Evolutionary conservation across 92 coral and sea anemone genomes (phyloP), one percentile per base, ranked within the genome.

Genomic region (Nematostella vectensis): DNA sequence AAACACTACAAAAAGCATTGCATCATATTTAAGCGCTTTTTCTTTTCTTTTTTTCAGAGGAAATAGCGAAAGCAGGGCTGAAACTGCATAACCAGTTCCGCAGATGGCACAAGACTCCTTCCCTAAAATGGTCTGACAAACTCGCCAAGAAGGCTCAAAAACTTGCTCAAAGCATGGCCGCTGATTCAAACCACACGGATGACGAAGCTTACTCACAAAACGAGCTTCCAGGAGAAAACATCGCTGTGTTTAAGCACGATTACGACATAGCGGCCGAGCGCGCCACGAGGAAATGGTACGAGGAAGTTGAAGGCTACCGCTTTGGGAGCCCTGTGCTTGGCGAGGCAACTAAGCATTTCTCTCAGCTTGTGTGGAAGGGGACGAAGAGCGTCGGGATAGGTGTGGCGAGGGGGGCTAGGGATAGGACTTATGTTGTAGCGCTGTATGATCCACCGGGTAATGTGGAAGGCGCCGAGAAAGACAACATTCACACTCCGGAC

Each of bases 401-500:
- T 12, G 68, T 69, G 25, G 83, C 82, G 6, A 74, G 61, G 59
- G 47, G 24, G 12, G 77, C 47, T 21, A 67, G 68, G 43, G 61
- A 76, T 29, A 65, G 67, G 22, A 75, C 79, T 6, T 69, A 63
- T 58, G 94, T 85, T 18, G 87, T 85, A 10, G 94, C 94, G 13
- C 67, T 85, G 21, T 85, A 85, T 29, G 83, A 70, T 27, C 94
- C 94, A 2, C 88, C 94, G 26, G 94, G 94, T 13, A 80, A 85
- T 40, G 59, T 55, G 1, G 71, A 69, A 43, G 54, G 62, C 1
- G 47, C 65, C 26, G 65, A 65, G 53, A 70, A 29, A 31, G 50
- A 44, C 20, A 85, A 85, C 50, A 73, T 85, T 17, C 66, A 62
- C 25, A 42, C 57, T 48, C 94, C 94, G 8, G 60, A 67, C 30